Evolutionary conservation across 2,888 invertebrate species (phyloP).

Genomic region (Trachelus iudaicus): DNA sequence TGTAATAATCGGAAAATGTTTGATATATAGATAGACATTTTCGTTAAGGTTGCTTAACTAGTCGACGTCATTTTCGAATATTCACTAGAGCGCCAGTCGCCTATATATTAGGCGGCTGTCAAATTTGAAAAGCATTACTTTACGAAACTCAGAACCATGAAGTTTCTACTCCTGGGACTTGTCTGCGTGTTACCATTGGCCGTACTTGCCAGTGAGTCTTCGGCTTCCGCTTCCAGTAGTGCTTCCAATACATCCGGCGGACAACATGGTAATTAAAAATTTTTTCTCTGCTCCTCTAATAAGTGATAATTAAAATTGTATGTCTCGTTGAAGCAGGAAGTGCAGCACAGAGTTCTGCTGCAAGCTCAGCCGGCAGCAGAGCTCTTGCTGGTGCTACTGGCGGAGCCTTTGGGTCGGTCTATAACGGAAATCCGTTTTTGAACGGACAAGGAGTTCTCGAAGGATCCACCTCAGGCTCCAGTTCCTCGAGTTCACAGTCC

Average conservation of each 20-base stretch:
- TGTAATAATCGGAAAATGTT: too few species aligned
- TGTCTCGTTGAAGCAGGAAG: neutral
- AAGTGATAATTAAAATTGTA: neutral
- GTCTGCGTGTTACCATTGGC: neutral
- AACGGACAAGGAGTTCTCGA: neutral
- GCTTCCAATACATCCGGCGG: neutral
- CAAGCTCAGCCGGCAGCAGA: neutral
- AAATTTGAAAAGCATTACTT: conserved; percentile 1
- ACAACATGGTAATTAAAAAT: neutral
- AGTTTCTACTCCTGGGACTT: neutral
- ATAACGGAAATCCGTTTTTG: conserved; percentile 3
- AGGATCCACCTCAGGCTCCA: neutral
- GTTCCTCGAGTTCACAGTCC: neutral
- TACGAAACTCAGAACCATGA: neutral
- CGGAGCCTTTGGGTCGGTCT: neutral
- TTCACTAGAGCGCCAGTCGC: neutral
- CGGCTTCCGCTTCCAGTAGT: neutral
- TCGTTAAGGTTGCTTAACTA: neutral
- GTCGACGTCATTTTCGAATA: neutral
- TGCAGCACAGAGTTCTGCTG: neutral
- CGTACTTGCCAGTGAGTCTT: neutral
- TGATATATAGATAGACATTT: neutral
- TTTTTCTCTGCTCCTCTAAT: neutral
- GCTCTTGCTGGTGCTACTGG: neutral
- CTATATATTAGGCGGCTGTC: neutral